Evolutionary conservation across 2,113 vertebrate genomes (phyloP).

Genomic region (Vulpes ferrilata): DNA sequence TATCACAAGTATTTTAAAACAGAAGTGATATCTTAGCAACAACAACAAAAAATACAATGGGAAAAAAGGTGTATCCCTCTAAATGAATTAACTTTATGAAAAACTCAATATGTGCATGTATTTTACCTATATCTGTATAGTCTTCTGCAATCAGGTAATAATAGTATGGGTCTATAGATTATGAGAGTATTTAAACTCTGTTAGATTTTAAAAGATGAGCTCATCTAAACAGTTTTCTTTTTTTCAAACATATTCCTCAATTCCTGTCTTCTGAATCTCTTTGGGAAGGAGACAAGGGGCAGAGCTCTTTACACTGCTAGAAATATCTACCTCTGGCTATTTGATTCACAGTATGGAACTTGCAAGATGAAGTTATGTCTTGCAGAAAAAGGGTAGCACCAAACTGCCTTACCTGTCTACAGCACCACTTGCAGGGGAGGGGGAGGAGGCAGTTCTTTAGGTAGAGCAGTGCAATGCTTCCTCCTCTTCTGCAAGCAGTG

Average conservation of each 20-base stretch:
- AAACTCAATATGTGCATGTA: neutral
- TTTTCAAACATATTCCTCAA: conserved; percentile 33
- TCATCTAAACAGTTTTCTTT: conserved; percentile 1
- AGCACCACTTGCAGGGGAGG: conserved; percentile 86
- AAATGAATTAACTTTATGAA: conserved; percentile 53
- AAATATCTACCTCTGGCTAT: conserved; percentile 27
- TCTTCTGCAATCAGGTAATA: neutral
- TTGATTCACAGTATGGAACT: neutral
- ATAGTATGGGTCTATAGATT: neutral
- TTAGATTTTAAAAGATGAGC: conserved; percentile 28
- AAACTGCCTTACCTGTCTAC: conserved; percentile 85
- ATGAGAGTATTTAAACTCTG: neutral
- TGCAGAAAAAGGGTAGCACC: conserved; percentile 67
- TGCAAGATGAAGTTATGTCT: conserved; percentile 77
- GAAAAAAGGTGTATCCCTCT: neutral
- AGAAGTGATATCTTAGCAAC: conserved; percentile 11
- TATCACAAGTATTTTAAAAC: conserved; percentile 36
- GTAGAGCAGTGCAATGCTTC: conserved; percentile 83
- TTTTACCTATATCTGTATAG: neutral
- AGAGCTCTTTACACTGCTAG: neutral
- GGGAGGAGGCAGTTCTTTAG: conserved; percentile 84
- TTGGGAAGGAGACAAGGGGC: neutral
- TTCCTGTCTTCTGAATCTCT: neutral
- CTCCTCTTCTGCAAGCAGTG: conserved; percentile 86
- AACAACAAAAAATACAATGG: neutral